These are phyloP conservation scores for Hucho hucho DNA, from an alignment of 2,113 vertebrate species.

Conservation along the genomic window DNA sequence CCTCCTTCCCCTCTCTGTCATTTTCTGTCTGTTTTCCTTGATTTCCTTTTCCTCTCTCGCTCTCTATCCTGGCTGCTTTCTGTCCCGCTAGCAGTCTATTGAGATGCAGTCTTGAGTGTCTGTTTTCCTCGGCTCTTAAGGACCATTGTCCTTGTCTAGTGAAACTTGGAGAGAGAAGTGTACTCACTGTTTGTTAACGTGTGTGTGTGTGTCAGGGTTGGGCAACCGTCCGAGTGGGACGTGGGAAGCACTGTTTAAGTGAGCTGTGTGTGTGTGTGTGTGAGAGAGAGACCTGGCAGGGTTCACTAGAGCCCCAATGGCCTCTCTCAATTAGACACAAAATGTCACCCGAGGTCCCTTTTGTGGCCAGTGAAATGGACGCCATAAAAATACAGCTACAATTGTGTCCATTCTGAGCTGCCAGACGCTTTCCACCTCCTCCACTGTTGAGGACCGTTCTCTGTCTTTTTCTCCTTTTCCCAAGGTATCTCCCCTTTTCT, in stretches of 20 bases:
- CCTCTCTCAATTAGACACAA: background rate
- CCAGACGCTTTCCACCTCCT: background rate
- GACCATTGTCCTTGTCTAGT: background rate
- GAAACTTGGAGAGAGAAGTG: background rate
- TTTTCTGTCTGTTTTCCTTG: no score
- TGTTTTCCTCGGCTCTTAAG: background rate
- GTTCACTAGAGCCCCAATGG: background rate
- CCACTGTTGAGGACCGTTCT: background rate
- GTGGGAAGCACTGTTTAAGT: background rate
- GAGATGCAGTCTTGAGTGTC: background rate
- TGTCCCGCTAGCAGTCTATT: background rate
- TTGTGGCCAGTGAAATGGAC: background rate
- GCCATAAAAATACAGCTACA: background rate
- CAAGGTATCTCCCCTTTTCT: no score
- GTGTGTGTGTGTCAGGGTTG: background rate
- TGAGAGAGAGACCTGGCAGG: background rate
- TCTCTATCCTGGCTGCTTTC: background rate
- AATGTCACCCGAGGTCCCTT: background rate
- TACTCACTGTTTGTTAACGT: background rate
- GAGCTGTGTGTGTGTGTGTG: slow-evolving; percentile 8
- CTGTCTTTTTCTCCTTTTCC: background rate
- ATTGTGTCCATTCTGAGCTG: background rate
- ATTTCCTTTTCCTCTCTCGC: background rate
- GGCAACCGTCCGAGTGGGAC: background rate
- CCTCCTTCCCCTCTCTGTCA: no score